Percentiles rank a stretch among this genome's conserved stretches.
Evolutionary conservation across 2,113 vertebrate species (phyloP).

Genomic region (Salvelinus namaycush): DNA sequence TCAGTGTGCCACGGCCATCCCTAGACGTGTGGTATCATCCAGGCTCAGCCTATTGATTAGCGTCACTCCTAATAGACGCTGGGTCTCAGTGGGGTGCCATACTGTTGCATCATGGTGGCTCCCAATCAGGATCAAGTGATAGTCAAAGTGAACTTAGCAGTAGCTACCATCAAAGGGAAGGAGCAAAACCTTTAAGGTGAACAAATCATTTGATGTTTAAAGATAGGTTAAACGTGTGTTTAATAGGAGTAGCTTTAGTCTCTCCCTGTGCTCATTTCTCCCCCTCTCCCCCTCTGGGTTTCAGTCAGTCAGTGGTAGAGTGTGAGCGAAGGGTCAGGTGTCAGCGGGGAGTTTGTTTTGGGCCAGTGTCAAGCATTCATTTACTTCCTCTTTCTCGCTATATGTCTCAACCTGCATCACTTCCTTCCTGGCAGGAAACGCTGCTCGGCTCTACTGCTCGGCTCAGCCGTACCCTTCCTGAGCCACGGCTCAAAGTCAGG

Average conservation of each 20-base stretch:
- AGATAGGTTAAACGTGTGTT: no score
- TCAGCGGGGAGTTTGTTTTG: slow-evolving; percentile 3
- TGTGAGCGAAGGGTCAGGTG: not conserved
- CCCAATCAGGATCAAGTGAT: not conserved
- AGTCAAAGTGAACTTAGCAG: not conserved
- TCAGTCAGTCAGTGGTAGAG: not conserved
- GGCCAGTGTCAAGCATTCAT: not conserved
- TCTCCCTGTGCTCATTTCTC: not conserved
- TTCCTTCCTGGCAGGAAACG: slow-evolving; percentile 52
- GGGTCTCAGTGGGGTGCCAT: no score
- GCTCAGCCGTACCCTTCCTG: slow-evolving; percentile 17
- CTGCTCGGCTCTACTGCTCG: not conserved
- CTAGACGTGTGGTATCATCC: no score
- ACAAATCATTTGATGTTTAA: no score
- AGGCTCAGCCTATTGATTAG: not conserved
- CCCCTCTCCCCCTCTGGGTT: not conserved
- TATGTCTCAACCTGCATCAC: slow-evolving; percentile 1
- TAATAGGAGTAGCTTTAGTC: not conserved
- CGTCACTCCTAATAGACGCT: no score
- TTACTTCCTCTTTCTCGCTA: not conserved
- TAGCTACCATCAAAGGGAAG: not conserved
- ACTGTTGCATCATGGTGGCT: not conserved
- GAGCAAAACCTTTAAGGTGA: no score
- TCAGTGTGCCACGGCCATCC: not conserved
- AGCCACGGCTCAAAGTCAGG: not conserved